phyloP scores from a whole-genome alignment of 2,797 vertebrate genomes.

The Gymnopithys bicolor region DNA sequence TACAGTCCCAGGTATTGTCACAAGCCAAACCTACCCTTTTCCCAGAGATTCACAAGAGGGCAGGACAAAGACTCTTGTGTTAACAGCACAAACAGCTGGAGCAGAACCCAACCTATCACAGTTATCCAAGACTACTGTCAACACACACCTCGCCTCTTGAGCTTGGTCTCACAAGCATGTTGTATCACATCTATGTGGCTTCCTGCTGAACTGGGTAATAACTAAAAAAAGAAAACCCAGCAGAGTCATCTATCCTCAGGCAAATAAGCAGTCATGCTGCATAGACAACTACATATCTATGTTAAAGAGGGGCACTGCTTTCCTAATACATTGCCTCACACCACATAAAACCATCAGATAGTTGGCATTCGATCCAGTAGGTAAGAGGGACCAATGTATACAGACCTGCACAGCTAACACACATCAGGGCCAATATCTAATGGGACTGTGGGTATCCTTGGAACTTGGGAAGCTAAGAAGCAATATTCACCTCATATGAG shows the following conservation, averaged over 20 bases:
- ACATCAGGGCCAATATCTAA: background rate
- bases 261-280: background rate
- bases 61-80: background rate
- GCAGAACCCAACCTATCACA: background rate
- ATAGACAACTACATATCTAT: rapidly evolving
- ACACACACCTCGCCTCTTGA: background rate
- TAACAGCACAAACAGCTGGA: background rate
- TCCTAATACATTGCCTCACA: background rate
- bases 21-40: background rate
- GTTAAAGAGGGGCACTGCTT: background rate
- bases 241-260: background rate
- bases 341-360: background rate
- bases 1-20: background rate
- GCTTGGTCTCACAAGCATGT: background rate
- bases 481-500: background rate
- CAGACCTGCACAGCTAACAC: background rate
- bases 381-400: background rate
- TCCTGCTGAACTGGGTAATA: background rate
- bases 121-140: background rate
- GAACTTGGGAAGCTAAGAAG: background rate
- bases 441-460: background rate
- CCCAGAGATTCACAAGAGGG: rapidly evolving
- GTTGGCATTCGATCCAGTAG: background rate
- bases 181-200: background rate
- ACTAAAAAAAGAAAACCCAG: background rate